Percentiles rank a stretch among this genome's conserved stretches.
These are phyloP conservation scores for Tetramorium simillimum DNA, from an alignment of 1,140 invertebrate species.

Conservation along the genomic window DNA sequence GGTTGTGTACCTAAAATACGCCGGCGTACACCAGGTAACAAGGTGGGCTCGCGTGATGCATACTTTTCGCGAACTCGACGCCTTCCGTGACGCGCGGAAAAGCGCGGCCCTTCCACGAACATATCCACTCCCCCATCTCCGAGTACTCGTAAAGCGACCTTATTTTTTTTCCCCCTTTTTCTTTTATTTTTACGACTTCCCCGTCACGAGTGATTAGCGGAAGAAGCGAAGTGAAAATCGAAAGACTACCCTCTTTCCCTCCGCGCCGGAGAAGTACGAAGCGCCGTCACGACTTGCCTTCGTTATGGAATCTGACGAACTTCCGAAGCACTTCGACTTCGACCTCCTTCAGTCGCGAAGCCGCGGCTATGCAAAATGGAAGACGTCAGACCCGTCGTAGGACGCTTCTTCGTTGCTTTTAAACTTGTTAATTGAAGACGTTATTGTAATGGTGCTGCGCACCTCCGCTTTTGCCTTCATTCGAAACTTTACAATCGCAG, in stretches of 20 bases:
- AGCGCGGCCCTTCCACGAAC: slow-evolving; percentile 80
- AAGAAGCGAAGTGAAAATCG: slow-evolving; percentile 79
- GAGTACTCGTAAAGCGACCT: slow-evolving; percentile 83
- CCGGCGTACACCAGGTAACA: slow-evolving; percentile 56
- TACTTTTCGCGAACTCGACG: slow-evolving; percentile 83
- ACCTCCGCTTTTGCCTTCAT: slow-evolving; percentile 13
- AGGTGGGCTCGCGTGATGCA: slow-evolving; percentile 81
- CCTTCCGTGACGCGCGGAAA: slow-evolving; percentile 82
- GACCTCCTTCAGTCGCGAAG: slow-evolving; percentile 40
- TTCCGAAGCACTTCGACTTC: slow-evolving; percentile 55
- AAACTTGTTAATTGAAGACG: slow-evolving; percentile 57
- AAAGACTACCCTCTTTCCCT: slow-evolving; percentile 52
- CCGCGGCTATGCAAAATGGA: slow-evolving; percentile 49
- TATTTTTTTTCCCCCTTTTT: slow-evolving; percentile 61
- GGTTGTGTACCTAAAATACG: not conserved
- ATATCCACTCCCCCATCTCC: slow-evolving; percentile 81
- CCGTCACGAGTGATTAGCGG: slow-evolving; percentile 81
- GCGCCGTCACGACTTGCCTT: slow-evolving; percentile 29
- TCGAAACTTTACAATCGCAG: slow-evolving; percentile 46
- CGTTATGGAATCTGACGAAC: slow-evolving; percentile 43
- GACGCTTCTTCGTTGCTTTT: slow-evolving; percentile 51
- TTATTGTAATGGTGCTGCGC: slow-evolving; percentile 46
- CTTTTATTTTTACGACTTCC: slow-evolving; percentile 79
- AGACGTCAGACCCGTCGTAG: slow-evolving; percentile 50
- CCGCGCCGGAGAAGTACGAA: not conserved